phyloP scores from a whole-genome alignment of 2,113 vertebrate species.

The Ovis aries region DNA sequence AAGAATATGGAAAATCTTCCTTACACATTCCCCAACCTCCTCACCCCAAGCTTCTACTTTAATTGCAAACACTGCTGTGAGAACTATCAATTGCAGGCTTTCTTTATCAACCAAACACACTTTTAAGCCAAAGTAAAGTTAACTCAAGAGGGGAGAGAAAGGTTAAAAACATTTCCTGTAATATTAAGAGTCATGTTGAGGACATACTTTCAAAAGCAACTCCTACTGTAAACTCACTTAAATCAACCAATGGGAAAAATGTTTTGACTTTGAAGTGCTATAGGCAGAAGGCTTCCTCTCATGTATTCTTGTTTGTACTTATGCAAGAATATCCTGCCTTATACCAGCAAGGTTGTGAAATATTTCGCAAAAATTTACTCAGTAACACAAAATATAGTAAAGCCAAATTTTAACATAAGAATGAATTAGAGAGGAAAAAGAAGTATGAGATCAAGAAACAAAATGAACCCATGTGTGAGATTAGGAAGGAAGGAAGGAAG shows the following conservation, averaged over 20 bases:
- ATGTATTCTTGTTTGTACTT: background rate
- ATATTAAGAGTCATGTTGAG: conserved; percentile 27
- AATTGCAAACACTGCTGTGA: conserved; percentile 59
- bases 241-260: background rate
- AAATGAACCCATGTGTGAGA: background rate
- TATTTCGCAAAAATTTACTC: background rate
- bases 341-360: background rate
- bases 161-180: conserved; percentile 32
- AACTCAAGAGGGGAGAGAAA: background rate
- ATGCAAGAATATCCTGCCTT: background rate
- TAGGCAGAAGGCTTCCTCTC: background rate
- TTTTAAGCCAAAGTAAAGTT: conserved; percentile 49
- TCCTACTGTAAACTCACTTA: conserved; percentile 1
- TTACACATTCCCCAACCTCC: background rate
- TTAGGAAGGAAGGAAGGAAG: background rate
- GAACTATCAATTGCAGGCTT: conserved; percentile 42
- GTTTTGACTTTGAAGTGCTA: background rate
- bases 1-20: background rate
- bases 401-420: background rate
- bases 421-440: background rate
- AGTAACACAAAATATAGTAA: background rate
- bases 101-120: conserved; percentile 38
- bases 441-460: background rate
- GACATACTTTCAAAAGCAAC: conserved; percentile 27
- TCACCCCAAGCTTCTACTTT: conserved; percentile 51